Evolutionary conservation across 2,797 vertebrate species (phyloP), one percentile per base, ranked within the genome.

Genomic region (Rhynchonycteris naso): DNA sequence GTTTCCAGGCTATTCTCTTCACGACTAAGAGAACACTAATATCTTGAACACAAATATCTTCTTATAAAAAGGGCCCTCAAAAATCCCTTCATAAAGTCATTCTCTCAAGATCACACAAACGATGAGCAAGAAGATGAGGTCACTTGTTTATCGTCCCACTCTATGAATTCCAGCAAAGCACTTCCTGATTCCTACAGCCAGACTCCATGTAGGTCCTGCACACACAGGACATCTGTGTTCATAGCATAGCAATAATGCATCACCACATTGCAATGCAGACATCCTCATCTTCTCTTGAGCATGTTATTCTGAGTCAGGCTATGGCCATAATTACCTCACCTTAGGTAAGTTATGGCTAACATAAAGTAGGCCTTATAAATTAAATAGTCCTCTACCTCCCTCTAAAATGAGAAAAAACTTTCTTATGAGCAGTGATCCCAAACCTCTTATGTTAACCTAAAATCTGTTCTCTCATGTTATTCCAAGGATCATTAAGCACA

Each of bases 321-420:
- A 61, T 83, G 52, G 74, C 58, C 68, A 84, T 18, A 65, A 69
- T 7, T 47, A 28, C 61, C 43, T 90, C 82, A 88, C 28, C 47
- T 94, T 59, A 71, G 33, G 30, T 88, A 95, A 61, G 22, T 63
- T 91, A 92, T 75, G 83, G 66, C 43, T 94, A 66, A 93, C 91
- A 84, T 86, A 95, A 85, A 91, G 52, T 21, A 63, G 43, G 28
- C 12, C 7, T 54, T 86, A 13, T 38, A 88, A 75, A 38, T 94
- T 84, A 95, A 90, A 78, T 12, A 93, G n/a, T 50, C 30, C 24
- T 90, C 54, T 54, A n/a, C 19, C 38, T 78, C 66, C 92, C 76
- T 95, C 89, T 90, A 72, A 93, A 88, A 92, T 66, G 71, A 33
- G 28, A 72, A 74, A 76, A 71, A 76, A 35, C 4, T 61, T 84